Evolutionary conservation across 2,113 vertebrate genomes (phyloP), one percentile per base, ranked within the genome.

Genomic region (Seriola aureovittata): DNA sequence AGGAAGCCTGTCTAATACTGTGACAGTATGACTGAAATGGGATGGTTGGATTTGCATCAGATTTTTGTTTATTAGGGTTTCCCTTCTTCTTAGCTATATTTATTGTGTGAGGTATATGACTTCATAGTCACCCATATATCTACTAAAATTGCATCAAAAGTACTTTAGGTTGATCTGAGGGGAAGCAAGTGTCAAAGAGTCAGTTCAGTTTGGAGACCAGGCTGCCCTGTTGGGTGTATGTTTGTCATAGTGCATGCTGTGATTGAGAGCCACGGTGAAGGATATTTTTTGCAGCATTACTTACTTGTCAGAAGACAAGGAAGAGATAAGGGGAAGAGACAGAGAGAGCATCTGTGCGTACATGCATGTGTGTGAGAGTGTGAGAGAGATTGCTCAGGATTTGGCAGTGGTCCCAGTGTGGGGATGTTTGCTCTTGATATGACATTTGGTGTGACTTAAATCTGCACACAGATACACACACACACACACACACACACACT

Each of bases 401-500:
- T 91, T 92, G 92, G 88, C 85, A 8, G 44, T 38, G 19, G 57
- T 58, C 55, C 75, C 85, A 68, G 63, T 69, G 38, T 88, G 76
- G 86, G 77, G 83, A 84, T 90, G 82, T 92, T 89, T 92, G 84
- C 82, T 92, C 84, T 86, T 75, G 81, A 88, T 90, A 80, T 89
- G 89, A 92, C 92, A 90, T 93, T 93, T 91, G 67, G 72, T 89
- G 81, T 78, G 85, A 90, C 84, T 89, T 85, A 82, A 89, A 90
- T 86, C 80, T 74, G 54, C 48, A 44, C 77, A 68, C 75, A 75
- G 2, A 54, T 23, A 60, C 44, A 62, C 32, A 68, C 50, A 48
- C 59, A 59, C 54, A 59, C 57, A 40, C 44, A 68, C 75, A 75
- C 1, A 54, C 21, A 60, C 44, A 62, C 32, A 68, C 52, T 58